Evolutionary conservation across 2,113 vertebrate genomes (phyloP).

Genomic region (Platichthys stellatus): DNA sequence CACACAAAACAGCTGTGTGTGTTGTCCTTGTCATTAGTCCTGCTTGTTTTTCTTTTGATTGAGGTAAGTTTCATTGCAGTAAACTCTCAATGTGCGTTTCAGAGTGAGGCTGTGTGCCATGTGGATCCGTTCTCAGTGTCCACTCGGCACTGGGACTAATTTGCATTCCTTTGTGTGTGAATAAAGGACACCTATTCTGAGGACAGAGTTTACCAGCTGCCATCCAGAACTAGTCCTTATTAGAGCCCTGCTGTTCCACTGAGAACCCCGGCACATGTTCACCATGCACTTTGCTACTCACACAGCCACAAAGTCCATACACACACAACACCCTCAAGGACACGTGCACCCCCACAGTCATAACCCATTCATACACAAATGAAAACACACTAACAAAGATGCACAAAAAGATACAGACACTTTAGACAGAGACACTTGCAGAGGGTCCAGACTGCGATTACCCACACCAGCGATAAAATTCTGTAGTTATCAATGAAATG

Average conservation of each 20-base stretch:
- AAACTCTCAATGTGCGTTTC: conserved; percentile 81
- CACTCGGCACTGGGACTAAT: conserved; percentile 95
- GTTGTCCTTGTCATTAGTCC: conserved; percentile 70
- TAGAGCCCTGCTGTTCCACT: conserved; percentile 96
- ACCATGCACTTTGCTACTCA: conserved; percentile 82
- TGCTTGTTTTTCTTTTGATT: conserved; percentile 76
- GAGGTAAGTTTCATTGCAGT: conserved; percentile 68
- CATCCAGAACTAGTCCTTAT: conserved; percentile 96
- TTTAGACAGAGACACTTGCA: conserved; percentile 48
- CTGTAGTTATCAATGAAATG: conserved; percentile 38
- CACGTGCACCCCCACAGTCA: conserved; percentile 62
- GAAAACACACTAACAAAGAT: conserved; percentile 69
- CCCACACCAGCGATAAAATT: conserved; percentile 43
- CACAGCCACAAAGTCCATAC: conserved; percentile 53
- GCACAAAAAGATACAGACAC: conserved; percentile 57
- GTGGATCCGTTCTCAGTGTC: conserved; percentile 98
- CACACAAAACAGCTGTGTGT: neutral
- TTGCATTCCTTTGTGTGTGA: conserved; percentile 98
- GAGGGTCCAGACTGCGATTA: conserved; percentile 42
- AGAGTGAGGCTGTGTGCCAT: conserved; percentile 86
- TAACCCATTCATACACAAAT: conserved; percentile 74
- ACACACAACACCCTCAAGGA: conserved; percentile 65
- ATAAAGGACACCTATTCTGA: conserved; percentile 98
- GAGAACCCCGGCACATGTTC: conserved; percentile 99
- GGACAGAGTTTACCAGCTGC: conserved; percentile 99